Conservation (phyloP, 1,140 invertebrate genomes). For the Medauroidea extradentata region DNA sequence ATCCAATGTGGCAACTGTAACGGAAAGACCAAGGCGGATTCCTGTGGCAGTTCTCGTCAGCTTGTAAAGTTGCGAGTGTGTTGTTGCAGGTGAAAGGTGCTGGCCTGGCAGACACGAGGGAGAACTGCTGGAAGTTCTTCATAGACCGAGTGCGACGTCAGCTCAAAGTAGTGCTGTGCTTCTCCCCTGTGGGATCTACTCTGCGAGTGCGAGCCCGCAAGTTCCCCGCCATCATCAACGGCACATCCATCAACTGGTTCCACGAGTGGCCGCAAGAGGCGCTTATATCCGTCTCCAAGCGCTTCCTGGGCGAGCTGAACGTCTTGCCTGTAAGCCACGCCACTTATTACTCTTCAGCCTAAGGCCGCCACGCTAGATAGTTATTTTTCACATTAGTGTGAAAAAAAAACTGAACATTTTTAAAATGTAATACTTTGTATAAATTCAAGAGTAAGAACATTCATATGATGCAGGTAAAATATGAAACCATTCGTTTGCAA, state of each 20-base stretch:
- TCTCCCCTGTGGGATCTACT: conserved; percentile 91
- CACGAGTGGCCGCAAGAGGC: conserved; percentile 98
- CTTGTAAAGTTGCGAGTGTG: too few species aligned
- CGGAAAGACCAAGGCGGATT: too few species aligned
- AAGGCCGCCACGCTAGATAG: too few species aligned
- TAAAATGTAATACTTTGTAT: too few species aligned
- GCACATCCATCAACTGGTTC: conserved; percentile 95
- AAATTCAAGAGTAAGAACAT: too few species aligned
- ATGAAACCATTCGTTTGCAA: too few species aligned
- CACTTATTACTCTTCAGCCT: too few species aligned
- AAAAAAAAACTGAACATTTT: too few species aligned
- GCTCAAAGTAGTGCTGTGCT: conserved; percentile 89
- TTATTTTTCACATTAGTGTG: too few species aligned
- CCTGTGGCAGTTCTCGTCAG: too few species aligned
- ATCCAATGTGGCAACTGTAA: too few species aligned
- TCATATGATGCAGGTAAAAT: too few species aligned
- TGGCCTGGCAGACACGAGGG: conserved; percentile 80
- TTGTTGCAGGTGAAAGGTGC: conserved; percentile 67
- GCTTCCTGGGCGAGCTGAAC: conserved; percentile 78
- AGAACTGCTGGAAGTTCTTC: conserved; percentile 98
- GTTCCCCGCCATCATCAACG: conserved; percentile 94
- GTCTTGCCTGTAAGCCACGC: conserved; percentile 72
- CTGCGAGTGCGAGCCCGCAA: conserved; percentile 85
- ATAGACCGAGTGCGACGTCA: conserved; percentile 88
- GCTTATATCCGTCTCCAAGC: conserved; percentile 84